Conservation (phyloP, 2,888 invertebrate genomes). For the Notocelia uddmanniana region DNA sequence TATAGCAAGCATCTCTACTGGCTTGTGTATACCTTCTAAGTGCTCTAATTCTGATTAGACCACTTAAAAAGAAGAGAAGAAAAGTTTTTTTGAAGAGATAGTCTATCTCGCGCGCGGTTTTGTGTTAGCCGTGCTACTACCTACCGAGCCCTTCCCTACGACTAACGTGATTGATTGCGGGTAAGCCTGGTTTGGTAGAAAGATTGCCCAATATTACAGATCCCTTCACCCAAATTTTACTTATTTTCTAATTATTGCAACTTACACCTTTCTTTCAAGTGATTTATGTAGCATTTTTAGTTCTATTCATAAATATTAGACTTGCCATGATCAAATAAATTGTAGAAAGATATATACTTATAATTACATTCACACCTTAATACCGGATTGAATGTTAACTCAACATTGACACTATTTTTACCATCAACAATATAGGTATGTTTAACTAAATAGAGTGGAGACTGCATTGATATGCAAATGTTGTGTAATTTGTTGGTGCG, state of each 20-base stretch:
- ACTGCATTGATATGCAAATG: constrained; percentile 79
- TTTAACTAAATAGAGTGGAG: constrained; percentile 70
- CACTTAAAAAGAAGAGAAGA: too few species aligned
- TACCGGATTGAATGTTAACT: constrained; percentile 55
- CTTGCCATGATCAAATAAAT: constrained; percentile 17
- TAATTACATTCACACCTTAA: constrained; percentile 35
- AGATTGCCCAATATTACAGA: too few species aligned
- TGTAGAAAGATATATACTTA: constrained; percentile 28
- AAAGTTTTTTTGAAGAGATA: too few species aligned
- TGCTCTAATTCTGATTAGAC: too few species aligned
- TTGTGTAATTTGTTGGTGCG: constrained; percentile 84
- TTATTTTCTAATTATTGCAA: background rate
- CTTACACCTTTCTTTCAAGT: background rate
- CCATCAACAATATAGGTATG: constrained; percentile 68
- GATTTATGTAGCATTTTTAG: constrained; percentile 3
- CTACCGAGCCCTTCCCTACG: too few species aligned
- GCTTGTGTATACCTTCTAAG: too few species aligned
- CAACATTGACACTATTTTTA: constrained; percentile 72
- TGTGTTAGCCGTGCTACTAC: too few species aligned
- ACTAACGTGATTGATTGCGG: too few species aligned
- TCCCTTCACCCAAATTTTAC: background rate
- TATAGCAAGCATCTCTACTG: too few species aligned
- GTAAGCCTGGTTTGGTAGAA: too few species aligned
- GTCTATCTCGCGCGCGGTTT: too few species aligned
- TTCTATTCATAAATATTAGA: constrained; percentile 1